These are phyloP conservation scores for Elanus axillaris DNA, from an alignment of 2,113 vertebrate genomes.

Conservation along the genomic window DNA sequence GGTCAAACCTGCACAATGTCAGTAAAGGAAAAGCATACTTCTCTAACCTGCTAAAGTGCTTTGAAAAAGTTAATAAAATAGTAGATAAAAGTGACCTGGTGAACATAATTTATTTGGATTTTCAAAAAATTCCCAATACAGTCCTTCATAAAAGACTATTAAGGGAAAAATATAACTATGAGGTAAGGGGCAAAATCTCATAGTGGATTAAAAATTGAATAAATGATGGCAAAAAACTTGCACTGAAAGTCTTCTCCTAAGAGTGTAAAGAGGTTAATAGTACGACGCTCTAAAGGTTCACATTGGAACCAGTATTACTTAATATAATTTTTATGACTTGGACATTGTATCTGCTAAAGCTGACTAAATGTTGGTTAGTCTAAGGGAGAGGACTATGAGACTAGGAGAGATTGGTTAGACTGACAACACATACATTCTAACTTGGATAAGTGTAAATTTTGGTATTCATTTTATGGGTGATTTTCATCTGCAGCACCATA, in stretches of 20 bases:
- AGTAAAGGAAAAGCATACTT: background rate
- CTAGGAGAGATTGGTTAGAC: background rate
- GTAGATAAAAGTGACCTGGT: background rate
- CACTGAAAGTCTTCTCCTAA: background rate
- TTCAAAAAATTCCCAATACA: background rate
- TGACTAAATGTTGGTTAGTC: background rate
- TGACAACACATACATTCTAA: background rate
- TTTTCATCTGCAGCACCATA: background rate
- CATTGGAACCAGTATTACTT: background rate
- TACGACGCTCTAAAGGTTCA: background rate
- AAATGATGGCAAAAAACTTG: background rate
- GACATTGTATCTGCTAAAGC: background rate
- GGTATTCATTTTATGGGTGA: background rate
- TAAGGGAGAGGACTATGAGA: background rate
- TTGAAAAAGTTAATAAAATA: constrained; percentile 47
- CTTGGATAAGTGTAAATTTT: background rate
- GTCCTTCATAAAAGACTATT: background rate
- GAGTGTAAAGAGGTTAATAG: background rate
- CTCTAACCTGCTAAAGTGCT: background rate
- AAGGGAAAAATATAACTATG: background rate
- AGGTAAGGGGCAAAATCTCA: background rate
- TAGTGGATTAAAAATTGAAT: background rate
- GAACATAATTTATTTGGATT: constrained; percentile 6
- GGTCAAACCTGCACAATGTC: background rate
- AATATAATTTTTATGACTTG: background rate